Evolutionary conservation across 2,888 invertebrate species (phyloP).

Genomic region (Melanophora roralis): DNA sequence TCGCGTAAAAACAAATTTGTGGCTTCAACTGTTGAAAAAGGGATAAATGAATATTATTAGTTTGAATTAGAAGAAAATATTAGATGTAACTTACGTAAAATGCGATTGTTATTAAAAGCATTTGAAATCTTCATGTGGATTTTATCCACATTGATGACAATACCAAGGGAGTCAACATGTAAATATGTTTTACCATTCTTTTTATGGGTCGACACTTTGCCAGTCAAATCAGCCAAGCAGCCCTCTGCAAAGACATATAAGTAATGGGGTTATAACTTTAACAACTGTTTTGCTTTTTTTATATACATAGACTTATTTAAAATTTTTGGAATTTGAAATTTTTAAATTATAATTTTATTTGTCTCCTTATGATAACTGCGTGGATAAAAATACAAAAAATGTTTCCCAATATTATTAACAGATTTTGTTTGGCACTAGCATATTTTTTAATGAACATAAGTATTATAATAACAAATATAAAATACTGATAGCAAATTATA

Average conservation of each 20-base stretch:
- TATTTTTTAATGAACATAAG: too few species aligned
- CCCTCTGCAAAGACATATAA: slow-evolving; percentile 77
- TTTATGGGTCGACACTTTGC: slow-evolving; percentile 79
- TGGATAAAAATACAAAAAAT: too few species aligned
- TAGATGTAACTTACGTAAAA: slow-evolving; percentile 80
- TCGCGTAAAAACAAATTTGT: slow-evolving; percentile 84
- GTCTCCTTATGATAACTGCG: too few species aligned
- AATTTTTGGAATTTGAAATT: neutral
- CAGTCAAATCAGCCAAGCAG: slow-evolving; percentile 80
- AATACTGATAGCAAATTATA: too few species aligned
- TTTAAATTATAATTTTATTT: neutral
- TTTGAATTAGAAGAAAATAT: neutral
- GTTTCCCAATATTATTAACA: too few species aligned
- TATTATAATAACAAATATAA: too few species aligned
- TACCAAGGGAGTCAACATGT: slow-evolving; percentile 81
- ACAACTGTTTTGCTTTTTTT: too few species aligned
- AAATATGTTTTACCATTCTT: slow-evolving; percentile 79
- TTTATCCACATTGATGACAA: slow-evolving; percentile 81
- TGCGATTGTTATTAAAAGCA: slow-evolving; percentile 83
- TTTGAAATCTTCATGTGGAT: slow-evolving; percentile 82
- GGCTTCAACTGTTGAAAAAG: slow-evolving; percentile 81
- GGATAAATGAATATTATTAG: neutral
- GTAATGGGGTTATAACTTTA: too few species aligned
- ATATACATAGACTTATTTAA: too few species aligned
- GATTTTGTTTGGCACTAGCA: too few species aligned